phyloP scores from a whole-genome alignment of 2,797 vertebrate genomes.

The Australoheros facetus region DNA sequence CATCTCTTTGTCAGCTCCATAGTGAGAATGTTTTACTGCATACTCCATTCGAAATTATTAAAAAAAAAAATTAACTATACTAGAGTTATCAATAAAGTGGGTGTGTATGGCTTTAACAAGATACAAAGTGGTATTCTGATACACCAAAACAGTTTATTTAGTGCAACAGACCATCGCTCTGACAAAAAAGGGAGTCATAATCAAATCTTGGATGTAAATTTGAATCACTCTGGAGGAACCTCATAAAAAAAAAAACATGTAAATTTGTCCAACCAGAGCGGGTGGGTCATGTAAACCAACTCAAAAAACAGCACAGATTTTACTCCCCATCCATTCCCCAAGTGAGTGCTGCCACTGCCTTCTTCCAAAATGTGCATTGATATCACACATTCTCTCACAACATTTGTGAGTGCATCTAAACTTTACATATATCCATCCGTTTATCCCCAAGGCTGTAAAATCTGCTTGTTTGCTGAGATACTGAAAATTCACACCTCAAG shows the following conservation, averaged over 20 bases:
- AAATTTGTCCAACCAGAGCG: background rate
- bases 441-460: constrained; percentile 33
- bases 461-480: constrained; percentile 50
- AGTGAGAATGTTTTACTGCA: background rate
- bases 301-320: background rate
- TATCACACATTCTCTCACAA: constrained; percentile 10
- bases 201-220: background rate
- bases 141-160: background rate
- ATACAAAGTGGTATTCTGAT: background rate
- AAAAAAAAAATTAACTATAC: background rate
- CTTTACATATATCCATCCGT: constrained; percentile 12
- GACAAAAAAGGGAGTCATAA: background rate
- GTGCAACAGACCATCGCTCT: background rate
- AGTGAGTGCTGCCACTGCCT: constrained; percentile 12
- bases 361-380: background rate
- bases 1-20: background rate
- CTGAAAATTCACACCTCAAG: constrained; percentile 35
- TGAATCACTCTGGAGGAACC: background rate
- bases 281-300: background rate
- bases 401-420: background rate
- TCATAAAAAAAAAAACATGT: background rate
- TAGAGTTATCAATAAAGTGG: background rate
- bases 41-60: background rate
- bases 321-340: constrained; percentile 15
- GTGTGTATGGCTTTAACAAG: background rate